phyloP scores from a whole-genome alignment of 2,113 vertebrate genomes.

The Paramisgurnus dabryanus region DNA sequence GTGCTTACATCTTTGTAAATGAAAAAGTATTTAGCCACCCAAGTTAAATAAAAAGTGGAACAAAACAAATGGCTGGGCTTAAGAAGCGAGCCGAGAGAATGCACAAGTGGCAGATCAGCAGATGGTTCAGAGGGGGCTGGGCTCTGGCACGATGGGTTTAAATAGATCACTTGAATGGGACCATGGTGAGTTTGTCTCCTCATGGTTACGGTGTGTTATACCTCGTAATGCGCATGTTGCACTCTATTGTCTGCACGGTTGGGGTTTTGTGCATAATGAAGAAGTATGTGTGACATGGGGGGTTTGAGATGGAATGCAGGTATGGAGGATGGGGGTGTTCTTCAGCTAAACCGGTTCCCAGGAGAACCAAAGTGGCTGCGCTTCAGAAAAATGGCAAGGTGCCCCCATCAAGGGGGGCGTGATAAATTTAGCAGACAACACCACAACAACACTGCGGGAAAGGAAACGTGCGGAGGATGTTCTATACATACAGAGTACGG shows the following conservation, averaged over 20 bases:
- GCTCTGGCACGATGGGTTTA: conserved; percentile 29
- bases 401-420: not conserved
- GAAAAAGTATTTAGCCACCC: conserved; percentile 4
- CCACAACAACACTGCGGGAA: conserved; percentile 5
- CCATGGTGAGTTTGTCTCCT: conserved; percentile 31
- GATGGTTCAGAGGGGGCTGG: conserved; percentile 44
- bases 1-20: not conserved
- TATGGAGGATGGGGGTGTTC: not conserved
- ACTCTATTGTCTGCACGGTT: conserved; percentile 9
- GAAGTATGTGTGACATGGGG: conserved; percentile 24
- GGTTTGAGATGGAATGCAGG: conserved; percentile 6
- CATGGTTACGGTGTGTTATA: conserved; percentile 24
- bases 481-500: not conserved
- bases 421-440: conserved; percentile 21
- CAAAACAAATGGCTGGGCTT: not conserved
- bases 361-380: conserved; percentile 1
- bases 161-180: conserved; percentile 39
- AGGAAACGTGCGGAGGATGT: not conserved
- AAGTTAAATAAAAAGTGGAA: not conserved
- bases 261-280: conserved; percentile 15
- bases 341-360: conserved; percentile 22
- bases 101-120: conserved; percentile 31
- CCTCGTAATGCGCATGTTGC: conserved; percentile 10
- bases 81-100: conserved; percentile 26
- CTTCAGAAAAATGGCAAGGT: not conserved